Base-by-base conservation (phyloP, 2,113 vertebrate species). In the Pandion haliaetus region DNA sequence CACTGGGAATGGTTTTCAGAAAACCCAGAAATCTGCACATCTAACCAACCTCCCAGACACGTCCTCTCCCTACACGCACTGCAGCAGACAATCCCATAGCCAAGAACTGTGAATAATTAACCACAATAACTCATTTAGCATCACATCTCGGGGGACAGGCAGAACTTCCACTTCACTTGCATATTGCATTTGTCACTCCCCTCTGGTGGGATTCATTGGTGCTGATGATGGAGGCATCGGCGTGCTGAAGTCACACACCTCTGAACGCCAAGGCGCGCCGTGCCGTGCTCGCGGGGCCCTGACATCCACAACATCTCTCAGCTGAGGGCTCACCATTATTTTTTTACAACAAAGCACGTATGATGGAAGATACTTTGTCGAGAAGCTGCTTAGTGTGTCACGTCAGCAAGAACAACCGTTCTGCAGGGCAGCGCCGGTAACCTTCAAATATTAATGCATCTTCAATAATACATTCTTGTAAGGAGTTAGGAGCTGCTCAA, bases 181-280 rank as follows among this genome's bases (percentile, higher is more conserved):
- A 5, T 0, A 8, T 1, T 16, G 66, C 23, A 2, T 31, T 49
- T n/a, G 44, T 17, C 69, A 12, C 71, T 79, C 73, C 67, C 91
- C 59, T 62, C 50, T 1, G 42, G 66, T 9, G 16, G 2, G 34
- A 34, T 21, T 72, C 61, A 71, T 12, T 18, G 12, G 13, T 17
- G 10, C 54, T 15, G 14, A 38, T 3, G 14, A 59, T 1, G 14
- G 36, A 42, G 36, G 26, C 34, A 62, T 18, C 16, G 6, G 54
- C 8, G 6, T 3, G 18, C 55, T 6, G 11, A 7, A 10, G 40
- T 6, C 47, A 2, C n/a, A 11, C 24, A 10, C 52, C 49, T 31
- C 54, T 2, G 0, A 26, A 14, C 1, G 2, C 50, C 6, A 7
- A 6, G 67, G 17, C 1, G 26, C 34, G 2, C 19, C 6, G 1